Conservation (phyloP, 2,113 vertebrate species). For the Takifugu flavidus region DNA sequence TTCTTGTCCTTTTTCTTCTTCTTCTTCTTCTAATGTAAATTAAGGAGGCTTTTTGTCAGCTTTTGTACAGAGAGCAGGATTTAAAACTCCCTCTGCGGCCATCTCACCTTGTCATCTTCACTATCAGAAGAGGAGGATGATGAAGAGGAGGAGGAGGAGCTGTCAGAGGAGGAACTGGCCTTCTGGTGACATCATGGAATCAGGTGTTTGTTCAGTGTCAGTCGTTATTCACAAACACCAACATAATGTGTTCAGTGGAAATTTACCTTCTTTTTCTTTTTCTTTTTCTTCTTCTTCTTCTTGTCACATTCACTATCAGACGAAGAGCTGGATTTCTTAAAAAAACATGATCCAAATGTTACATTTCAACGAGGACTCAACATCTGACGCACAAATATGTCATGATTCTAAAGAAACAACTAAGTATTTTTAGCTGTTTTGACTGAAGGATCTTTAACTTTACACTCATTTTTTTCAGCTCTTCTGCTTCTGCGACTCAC, state of each 20-base stretch:
- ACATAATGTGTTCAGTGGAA: neutral
- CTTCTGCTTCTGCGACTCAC: no score
- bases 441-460: no score
- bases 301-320: neutral
- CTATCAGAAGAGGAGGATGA: constrained; percentile 50
- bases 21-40: constrained; percentile 39
- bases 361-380: no score
- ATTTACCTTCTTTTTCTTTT: constrained; percentile 28
- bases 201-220: neutral
- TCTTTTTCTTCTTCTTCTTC: constrained; percentile 19
- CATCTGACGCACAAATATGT: neutral
- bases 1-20: constrained; percentile 43
- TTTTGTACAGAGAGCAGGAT: neutral
- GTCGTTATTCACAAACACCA: no score
- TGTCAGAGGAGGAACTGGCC: constrained; percentile 42
- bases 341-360: no score
- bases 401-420: neutral
- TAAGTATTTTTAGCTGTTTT: neutral
- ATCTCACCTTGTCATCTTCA: constrained; percentile 47
- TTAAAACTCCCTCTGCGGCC: neutral
- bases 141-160: constrained; percentile 28
- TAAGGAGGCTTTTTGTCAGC: neutral
- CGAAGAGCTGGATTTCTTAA: neutral
- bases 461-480: no score
- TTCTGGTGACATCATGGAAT: constrained; percentile 21